These are phyloP conservation scores for Bolinopsis microptera DNA, from an alignment of 37 sponge, comb jelly and placozoan species.

Conservation along the genomic window DNA sequence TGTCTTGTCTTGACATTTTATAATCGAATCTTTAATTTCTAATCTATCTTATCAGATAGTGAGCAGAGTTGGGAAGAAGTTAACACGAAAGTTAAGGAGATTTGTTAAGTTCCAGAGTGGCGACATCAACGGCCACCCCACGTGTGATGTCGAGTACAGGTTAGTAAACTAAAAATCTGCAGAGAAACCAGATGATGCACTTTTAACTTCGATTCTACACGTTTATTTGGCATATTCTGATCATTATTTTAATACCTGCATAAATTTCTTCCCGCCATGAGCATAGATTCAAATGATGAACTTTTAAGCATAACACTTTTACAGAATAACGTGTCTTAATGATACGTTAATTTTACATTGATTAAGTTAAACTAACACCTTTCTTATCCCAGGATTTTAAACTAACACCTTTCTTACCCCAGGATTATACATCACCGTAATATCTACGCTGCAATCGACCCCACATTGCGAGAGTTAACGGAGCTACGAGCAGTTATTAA, in stretches of 20 bases:
- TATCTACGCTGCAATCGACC: not conserved
- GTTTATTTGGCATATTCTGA: not conserved
- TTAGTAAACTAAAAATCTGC: not conserved
- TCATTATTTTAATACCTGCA: too few relatives aligned
- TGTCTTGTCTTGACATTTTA: too few relatives aligned
- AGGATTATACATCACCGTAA: constrained; percentile 23
- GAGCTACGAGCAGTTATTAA: not conserved
- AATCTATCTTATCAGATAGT: not conserved
- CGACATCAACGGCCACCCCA: not conserved
- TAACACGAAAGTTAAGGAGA: not conserved
- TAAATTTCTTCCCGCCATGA: too few relatives aligned
- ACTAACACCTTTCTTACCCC: too few relatives aligned
- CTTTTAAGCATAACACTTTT: too few relatives aligned
- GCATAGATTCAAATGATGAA: too few relatives aligned
- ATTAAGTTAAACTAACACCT: too few relatives aligned
- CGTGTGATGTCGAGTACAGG: constrained; percentile 43
- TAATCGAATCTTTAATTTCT: too few relatives aligned
- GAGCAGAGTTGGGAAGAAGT: not conserved
- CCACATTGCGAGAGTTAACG: not conserved
- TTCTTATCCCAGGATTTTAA: too few relatives aligned
- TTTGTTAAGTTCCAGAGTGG: constrained; percentile 19
- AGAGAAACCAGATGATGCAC: not conserved
- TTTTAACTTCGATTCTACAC: not conserved
- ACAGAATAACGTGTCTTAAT: too few relatives aligned
- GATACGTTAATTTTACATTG: too few relatives aligned